A percentile compares a stretch with the other conserved stretches of the same genome.
phyloP scores from a whole-genome alignment of 2,888 invertebrate genomes.

The Ormyrus thymus region DNA sequence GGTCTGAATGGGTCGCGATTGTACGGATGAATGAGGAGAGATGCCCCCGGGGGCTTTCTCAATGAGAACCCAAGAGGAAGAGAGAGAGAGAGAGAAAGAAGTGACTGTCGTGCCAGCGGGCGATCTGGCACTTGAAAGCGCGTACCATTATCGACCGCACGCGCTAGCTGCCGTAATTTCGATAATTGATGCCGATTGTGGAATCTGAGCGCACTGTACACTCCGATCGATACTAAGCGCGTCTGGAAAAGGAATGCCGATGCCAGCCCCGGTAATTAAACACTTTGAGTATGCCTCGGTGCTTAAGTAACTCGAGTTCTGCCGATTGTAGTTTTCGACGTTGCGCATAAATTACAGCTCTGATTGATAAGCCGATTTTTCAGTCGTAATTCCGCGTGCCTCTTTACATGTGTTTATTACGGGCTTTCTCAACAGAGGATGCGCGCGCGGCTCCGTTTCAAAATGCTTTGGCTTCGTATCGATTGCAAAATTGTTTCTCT shows the following conservation, averaged over 20 bases:
- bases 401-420: not conserved
- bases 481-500: conserved; percentile 19
- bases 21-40: conserved; percentile 21
- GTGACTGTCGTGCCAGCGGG: not conserved
- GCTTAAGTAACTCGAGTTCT: not conserved
- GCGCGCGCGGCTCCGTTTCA: conserved; percentile 6
- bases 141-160: not conserved
- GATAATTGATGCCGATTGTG: conserved; percentile 13
- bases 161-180: conserved; percentile 14
- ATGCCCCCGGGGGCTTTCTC: conserved; percentile 32
- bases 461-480: not conserved
- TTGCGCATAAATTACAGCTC: not conserved
- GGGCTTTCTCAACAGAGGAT: conserved; percentile 30
- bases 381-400: not conserved
- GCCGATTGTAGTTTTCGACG: not conserved
- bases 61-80: conserved; percentile 11
- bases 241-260: no score
- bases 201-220: no score
- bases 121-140: not conserved
- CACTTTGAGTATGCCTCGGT: not conserved
- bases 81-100: not conserved
- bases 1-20: conserved; percentile 37
- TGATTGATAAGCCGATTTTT: conserved; percentile 16
- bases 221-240: no score
- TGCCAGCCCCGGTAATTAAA: not conserved